Base-by-base conservation (phyloP, 2,113 vertebrate species). In the Pachycephala philippinensis region DNA sequence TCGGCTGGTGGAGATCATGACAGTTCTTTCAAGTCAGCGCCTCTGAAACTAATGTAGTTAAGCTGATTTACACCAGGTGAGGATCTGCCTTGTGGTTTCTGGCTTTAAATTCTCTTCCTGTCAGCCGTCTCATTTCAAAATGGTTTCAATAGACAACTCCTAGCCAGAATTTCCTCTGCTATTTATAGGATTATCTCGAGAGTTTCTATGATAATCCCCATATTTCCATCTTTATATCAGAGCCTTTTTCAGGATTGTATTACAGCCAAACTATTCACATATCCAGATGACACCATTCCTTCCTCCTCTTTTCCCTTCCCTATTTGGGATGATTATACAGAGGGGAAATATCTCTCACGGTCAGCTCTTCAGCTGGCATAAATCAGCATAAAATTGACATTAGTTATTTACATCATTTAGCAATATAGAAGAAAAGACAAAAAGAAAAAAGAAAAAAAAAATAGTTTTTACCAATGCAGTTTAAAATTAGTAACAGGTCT, bases 401-500 rank as follows among this genome's bases (percentile, higher is more conserved):
- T 82, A 76, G 52, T 93, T 65, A 96, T 96, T 96, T 95, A 89
- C 72, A 94, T 84, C 69, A 96, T 75, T 88, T 93, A 94, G 57
- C 45, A 66, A 88, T 87, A 89, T 42, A 83, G 53, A 91, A 93
- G 70, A 96, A 84, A 84, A 93, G 76, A 92, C 47, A 95, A 90
- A 90, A 65, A 24, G 35, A 59, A n/a, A 52, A 74, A 54, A 68
- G 10, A 39, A 90, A 92, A 68, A 68, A 66, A 16, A 61, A 15
- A 69, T 71, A 63, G 39, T 50, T 97, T 95, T 92, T 94, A 96
- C 68, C 87, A 93, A 76, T 95, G 66, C 44, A 81, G 88, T 90
- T 97, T 93, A 97, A 98, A 97, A 98, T 97, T 97, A 97, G 89
- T 97, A 97, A 95, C 95, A 97, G 95, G 90, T 97, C 93, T 93